phyloP scores from a whole-genome alignment of 2,797 vertebrate species.

The Danio aesculapii region DNA sequence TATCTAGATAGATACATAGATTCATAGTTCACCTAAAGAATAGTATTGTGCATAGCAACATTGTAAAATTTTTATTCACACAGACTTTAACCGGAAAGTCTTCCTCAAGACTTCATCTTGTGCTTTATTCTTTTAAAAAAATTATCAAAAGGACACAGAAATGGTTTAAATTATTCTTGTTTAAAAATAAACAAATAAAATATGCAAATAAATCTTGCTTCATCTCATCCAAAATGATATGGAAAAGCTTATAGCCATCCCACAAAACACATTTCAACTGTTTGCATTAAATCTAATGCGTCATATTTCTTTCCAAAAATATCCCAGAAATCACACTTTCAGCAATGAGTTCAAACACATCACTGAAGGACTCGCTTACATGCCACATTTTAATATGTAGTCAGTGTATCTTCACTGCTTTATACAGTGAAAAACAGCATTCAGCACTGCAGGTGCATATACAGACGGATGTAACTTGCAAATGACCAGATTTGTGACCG shows the following conservation, averaged over 20 bases:
- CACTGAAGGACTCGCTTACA: not conserved
- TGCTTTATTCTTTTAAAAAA: not conserved
- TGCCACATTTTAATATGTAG: slow-evolving; percentile 2
- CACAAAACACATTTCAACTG: not conserved
- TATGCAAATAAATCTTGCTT: too few species aligned
- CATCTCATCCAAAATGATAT: not conserved
- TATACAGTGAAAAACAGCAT: slow-evolving; percentile 40
- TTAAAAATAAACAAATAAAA: not conserved
- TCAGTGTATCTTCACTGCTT: slow-evolving; percentile 26
- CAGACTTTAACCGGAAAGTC: not conserved
- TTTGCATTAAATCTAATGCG: not conserved
- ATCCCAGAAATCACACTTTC: not conserved
- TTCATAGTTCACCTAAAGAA: not conserved
- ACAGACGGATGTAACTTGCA: slow-evolving; percentile 19
- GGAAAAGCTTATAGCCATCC: too few species aligned
- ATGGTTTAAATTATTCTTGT: not conserved
- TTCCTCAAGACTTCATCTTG: not conserved
- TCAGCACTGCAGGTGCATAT: slow-evolving; percentile 46
- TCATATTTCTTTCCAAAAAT: not conserved
- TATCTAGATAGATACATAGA: too few species aligned
- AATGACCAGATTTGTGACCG: slow-evolving; percentile 32
- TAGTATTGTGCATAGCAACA: too few species aligned
- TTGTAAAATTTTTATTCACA: too few species aligned
- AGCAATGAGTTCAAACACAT: not conserved
- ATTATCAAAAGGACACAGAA: not conserved